Conservation (phyloP, 2,888 invertebrate species). For the Cantharis nigra region DNA sequence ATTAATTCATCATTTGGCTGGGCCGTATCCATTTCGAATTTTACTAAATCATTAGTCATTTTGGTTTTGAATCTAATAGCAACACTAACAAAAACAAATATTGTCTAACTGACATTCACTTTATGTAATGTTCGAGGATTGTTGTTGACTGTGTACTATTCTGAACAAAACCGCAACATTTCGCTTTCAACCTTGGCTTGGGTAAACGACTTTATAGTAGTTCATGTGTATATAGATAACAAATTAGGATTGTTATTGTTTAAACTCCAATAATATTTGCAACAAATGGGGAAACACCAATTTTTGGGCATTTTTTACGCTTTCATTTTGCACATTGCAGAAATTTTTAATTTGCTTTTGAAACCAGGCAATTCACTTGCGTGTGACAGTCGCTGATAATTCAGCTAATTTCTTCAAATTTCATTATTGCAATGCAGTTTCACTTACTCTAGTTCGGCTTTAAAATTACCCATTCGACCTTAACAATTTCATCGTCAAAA, state of each 20-base stretch:
- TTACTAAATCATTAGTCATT: conserved; percentile 47
- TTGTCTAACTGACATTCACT: conserved; percentile 1
- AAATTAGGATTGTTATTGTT: background rate
- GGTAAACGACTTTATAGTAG: conserved; percentile 20
- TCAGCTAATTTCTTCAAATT: background rate
- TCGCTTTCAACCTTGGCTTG: conserved; percentile 26
- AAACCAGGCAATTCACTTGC: background rate
- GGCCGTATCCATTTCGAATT: conserved; percentile 65
- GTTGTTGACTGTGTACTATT: conserved; percentile 15
- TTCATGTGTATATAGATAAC: background rate
- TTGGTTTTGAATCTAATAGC: background rate
- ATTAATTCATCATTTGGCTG: conserved; percentile 69
- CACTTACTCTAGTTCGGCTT: background rate
- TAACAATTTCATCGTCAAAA: background rate
- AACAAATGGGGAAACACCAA: background rate
- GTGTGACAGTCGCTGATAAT: background rate
- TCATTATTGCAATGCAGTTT: background rate
- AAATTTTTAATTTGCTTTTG: background rate
- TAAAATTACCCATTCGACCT: background rate
- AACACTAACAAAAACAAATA: background rate
- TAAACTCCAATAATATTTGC: background rate
- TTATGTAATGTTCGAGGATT: conserved; percentile 13
- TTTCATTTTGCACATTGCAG: background rate
- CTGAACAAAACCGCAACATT: conserved; percentile 8
- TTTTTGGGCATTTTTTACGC: background rate